A percentile compares a stretch with the other conserved stretches of the same genome.
Evolutionary conservation across 2,113 vertebrate species (phyloP).

Genomic region (Pelodiscus sinensis): DNA sequence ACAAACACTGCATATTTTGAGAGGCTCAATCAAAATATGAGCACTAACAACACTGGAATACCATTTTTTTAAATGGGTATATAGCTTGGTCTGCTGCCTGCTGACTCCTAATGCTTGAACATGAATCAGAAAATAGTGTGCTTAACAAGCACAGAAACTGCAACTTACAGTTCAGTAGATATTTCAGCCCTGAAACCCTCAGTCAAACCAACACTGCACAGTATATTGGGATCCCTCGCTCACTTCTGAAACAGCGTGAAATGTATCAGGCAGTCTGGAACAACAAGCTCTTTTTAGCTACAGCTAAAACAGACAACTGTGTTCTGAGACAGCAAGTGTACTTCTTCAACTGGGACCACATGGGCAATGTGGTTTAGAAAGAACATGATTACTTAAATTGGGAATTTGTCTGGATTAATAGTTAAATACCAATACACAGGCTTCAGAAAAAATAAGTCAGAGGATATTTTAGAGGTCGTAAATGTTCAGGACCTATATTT

Average conservation of each 20-base stretch:
- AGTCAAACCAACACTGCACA: neutral
- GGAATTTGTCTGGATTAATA: neutral
- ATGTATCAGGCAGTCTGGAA: neutral
- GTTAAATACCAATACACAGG: constrained; percentile 2
- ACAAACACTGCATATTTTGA: neutral
- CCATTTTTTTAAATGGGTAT: neutral
- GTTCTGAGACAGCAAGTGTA: neutral
- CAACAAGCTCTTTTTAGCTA: neutral
- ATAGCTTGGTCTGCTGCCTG: neutral
- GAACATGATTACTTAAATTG: constrained; percentile 18
- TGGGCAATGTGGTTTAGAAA: neutral
- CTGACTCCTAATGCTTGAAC: neutral
- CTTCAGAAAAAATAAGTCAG: neutral
- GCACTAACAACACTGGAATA: neutral
- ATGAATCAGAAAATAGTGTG: neutral
- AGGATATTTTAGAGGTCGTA: neutral
- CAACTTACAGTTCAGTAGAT: neutral
- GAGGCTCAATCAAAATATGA: neutral
- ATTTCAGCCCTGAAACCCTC: neutral
- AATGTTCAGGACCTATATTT: neutral
- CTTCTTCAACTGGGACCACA: neutral
- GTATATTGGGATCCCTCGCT: neutral
- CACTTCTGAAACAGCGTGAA: neutral
- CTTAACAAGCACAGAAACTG: neutral
- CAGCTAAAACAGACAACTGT: neutral